Base-by-base conservation (phyloP, 2,797 vertebrate species). In the Takifugu rubripes region DNA sequence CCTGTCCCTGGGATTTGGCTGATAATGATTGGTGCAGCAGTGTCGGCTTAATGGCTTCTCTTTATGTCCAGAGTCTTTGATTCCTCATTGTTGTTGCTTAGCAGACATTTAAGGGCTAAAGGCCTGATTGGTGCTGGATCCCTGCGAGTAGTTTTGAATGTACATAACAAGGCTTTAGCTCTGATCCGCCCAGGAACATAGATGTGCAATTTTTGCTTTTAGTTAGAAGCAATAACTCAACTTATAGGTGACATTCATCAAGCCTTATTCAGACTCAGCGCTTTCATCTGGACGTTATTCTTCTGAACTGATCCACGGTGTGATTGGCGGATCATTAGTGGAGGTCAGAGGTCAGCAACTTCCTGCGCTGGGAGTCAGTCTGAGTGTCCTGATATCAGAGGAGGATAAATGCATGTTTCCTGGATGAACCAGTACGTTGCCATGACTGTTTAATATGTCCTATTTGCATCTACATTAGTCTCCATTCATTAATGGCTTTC, bases 11-110 rank as follows among this genome's bases (percentile, higher is more conserved):
- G 78, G 82, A 85, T 85, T 85, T 80, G 70, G 79, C 75, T 81
- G 84, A 87, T 89, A 84, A 83, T 89, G 82, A 86, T 79, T 87
- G 81, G 78, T 84, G 74, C 83, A 62, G 75, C 77, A 54, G 72
- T 81, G 71, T 83, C 81, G 67, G 71, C 83, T 82, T 86, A 89
- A 88, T 85, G 75, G 80, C 75, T 85, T 83, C 79, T 63, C 75
- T 87, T 85, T 87, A 90, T 91, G 88, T 89, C 81, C 72, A 87
- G 88, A 90, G 85, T 75, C 69, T 79, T 85, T 82, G 73, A 76
- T 81, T 80, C 73, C 63, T 77, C 75, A 74, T 84, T 84, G 79
- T 85, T 87, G 84, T 88, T 85, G 77, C 85, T 83, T 79, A 78
- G 81, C 78, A 77, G 74, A 87, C 83, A 89, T 85, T 89, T 84